Evolutionary conservation across 2,888 invertebrate genomes (phyloP), one percentile per base, ranked within the genome.

Genomic region (Lasioglossum figueresi): DNA sequence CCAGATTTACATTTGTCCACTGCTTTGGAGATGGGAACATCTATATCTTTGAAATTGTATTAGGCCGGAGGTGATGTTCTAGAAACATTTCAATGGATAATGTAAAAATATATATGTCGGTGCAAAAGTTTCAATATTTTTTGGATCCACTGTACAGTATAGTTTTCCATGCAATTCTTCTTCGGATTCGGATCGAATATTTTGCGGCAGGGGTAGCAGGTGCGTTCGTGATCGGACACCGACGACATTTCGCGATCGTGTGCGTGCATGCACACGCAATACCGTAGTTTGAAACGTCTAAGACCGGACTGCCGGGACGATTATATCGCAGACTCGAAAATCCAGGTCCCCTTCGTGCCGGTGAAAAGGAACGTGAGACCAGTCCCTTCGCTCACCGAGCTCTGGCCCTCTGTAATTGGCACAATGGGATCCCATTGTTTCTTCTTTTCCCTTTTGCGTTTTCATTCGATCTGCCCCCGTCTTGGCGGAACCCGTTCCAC

Each of bases 311-410:
- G 74, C 48, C 74, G 34, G 77, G 43, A 74, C 83, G 86, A 90
- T 89, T 84, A 72, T 82, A 83, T 82, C 80, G 84, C 82, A 71
- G 79, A 79, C 86, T 87, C 43, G 88, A 90, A 88, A 91, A 89
- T 86, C 88, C 80, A 70, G 70, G 48, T 8, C 79, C 79, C 73
- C 63, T 76, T 71, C 72, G 71, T 74, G 76, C 52, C 16, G 40
- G 19, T 80, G 72, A 85, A 83, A 84, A 79, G 85, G 79, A 88
- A 81, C 81, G 79, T 68, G 87, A 73, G 83, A 87, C 75, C 80
- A 52, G 71, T 37, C 72, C 40, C 78, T 86, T 56, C 78, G 19
- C 19, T 79, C 77, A n/a, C 10, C 23, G n/a, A n/a, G 52, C 23
- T 10, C 31, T n/a, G 52, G 12, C 45, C 48, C 63, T 34, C n/a